Conservation (phyloP, 2,797 vertebrate genomes). For the Sebastolobus altivelis region DNA sequence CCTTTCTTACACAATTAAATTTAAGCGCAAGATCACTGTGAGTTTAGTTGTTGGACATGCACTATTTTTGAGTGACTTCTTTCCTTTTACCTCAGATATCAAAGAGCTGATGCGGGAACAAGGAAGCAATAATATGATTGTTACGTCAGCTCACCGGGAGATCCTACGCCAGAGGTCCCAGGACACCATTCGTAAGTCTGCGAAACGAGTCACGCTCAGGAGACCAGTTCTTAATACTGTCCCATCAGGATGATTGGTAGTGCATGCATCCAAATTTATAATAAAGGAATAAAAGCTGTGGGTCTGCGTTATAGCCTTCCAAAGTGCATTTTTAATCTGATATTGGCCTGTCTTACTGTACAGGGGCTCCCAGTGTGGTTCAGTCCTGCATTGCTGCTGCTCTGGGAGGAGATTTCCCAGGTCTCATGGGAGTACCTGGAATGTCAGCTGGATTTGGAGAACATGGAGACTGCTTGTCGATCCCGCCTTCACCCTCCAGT, state of each 20-base stretch:
- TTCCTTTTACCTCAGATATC: slow-evolving; percentile 82
- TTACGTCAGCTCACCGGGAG: slow-evolving; percentile 89
- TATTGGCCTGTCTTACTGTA: slow-evolving; percentile 3
- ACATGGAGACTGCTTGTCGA: slow-evolving; percentile 80
- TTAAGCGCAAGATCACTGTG: not conserved
- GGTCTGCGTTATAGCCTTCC: not conserved
- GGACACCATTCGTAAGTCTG: slow-evolving; percentile 86
- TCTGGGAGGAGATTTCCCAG: slow-evolving; percentile 80
- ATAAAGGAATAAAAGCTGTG: not conserved
- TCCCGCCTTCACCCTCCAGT: slow-evolving; percentile 85
- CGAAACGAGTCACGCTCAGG: not conserved
- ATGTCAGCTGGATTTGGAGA: slow-evolving; percentile 78
- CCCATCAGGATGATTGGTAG: not conserved
- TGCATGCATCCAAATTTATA: slow-evolving; percentile 4
- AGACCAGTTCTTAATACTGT: not conserved
- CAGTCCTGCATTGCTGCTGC: slow-evolving; percentile 81
- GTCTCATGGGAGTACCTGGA: slow-evolving; percentile 78
- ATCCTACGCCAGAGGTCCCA: slow-evolving; percentile 87
- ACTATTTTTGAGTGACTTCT: not conserved
- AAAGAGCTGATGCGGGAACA: slow-evolving; percentile 89
- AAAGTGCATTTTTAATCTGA: slow-evolving; percentile 16
- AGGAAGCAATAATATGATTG: slow-evolving; percentile 89
- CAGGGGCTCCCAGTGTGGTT: slow-evolving; percentile 73
- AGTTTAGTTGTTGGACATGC: not conserved
- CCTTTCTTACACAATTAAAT: not conserved